Percentiles rank a stretch among this genome's conserved stretches.
phyloP scores from a whole-genome alignment of 2,113 vertebrate species.

The Apeltes quadracus region DNA sequence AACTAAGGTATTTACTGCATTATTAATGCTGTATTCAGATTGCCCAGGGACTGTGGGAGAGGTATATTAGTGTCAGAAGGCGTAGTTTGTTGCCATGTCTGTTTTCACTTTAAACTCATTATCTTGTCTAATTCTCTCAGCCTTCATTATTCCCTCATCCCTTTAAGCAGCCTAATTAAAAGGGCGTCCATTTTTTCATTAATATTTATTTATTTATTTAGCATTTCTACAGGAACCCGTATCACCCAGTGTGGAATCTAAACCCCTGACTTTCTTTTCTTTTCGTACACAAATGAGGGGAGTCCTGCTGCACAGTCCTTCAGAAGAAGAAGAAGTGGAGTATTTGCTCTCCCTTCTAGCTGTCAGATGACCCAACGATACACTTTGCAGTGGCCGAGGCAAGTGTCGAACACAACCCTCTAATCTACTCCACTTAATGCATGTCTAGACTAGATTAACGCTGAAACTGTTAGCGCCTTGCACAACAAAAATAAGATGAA shows the following conservation, averaged over 20 bases:
- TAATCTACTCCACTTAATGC: constrained; percentile 50
- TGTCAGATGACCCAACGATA: constrained; percentile 24
- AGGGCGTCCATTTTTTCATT: constrained; percentile 65
- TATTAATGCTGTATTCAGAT: constrained; percentile 72
- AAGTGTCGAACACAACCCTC: constrained; percentile 33
- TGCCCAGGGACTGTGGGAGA: constrained; percentile 56
- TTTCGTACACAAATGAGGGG: constrained; percentile 42
- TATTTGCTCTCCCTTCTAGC: constrained; percentile 24
- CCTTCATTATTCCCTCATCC: constrained; percentile 75
- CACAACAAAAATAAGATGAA: constrained; percentile 44
- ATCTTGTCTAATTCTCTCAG: constrained; percentile 77
- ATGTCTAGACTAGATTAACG: constrained; percentile 47
- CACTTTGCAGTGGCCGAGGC: background rate
- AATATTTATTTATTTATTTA: constrained; percentile 68
- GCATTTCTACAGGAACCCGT: constrained; percentile 51
- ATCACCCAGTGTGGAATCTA: constrained; percentile 45
- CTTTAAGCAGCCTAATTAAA: constrained; percentile 81
- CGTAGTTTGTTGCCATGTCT: constrained; percentile 66
- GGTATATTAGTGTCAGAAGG: constrained; percentile 71
- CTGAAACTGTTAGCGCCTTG: constrained; percentile 19
- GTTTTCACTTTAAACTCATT: constrained; percentile 76
- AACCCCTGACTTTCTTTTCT: constrained; percentile 35
- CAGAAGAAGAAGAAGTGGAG: constrained; percentile 11
- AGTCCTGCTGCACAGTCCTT: constrained; percentile 20
- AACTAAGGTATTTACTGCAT: constrained; percentile 72